These are phyloP conservation scores for Erythrocebus patas DNA, from an alignment of 2,113 vertebrate species.

Conservation along the genomic window DNA sequence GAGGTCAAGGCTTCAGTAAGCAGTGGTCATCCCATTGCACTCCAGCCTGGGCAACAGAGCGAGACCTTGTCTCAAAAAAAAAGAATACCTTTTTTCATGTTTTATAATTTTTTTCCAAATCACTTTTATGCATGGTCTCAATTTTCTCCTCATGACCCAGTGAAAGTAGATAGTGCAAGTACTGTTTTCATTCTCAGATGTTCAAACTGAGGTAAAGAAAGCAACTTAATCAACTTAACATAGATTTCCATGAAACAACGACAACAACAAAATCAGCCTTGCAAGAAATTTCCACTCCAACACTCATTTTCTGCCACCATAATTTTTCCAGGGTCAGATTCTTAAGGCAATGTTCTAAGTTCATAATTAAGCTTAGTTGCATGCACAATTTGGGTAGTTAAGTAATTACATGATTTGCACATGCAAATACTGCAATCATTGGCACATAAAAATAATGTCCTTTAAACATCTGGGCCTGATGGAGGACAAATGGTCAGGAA, in stretches of 20 bases:
- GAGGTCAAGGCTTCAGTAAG: no score
- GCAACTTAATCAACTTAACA: conserved; percentile 46
- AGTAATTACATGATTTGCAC: conserved; percentile 79
- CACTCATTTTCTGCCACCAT: conserved; percentile 69
- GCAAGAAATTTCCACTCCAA: conserved; percentile 54
- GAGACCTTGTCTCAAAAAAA: no score
- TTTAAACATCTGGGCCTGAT: conserved; percentile 69
- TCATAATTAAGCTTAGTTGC: conserved; percentile 76
- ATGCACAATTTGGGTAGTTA: conserved; percentile 78
- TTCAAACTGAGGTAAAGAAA: conserved; percentile 47
- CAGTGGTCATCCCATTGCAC: no score
- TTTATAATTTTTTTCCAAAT: neutral
- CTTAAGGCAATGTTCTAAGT: conserved; percentile 71
- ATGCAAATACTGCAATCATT: conserved; percentile 76
- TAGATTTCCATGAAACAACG: conserved; percentile 44
- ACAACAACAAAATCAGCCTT: conserved; percentile 67
- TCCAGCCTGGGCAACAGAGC: no score
- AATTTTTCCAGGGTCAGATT: conserved; percentile 73
- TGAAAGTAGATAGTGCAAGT: conserved; percentile 1
- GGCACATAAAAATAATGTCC: conserved; percentile 74
- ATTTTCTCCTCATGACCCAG: neutral
- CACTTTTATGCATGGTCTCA: neutral
- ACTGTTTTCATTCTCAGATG: conserved; percentile 60
- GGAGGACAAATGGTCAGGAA: conserved; percentile 72
- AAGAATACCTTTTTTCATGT: neutral